Conservation (phyloP, 53 echinoderm and acorn worm genomes). For the Stichopus horrens region DNA sequence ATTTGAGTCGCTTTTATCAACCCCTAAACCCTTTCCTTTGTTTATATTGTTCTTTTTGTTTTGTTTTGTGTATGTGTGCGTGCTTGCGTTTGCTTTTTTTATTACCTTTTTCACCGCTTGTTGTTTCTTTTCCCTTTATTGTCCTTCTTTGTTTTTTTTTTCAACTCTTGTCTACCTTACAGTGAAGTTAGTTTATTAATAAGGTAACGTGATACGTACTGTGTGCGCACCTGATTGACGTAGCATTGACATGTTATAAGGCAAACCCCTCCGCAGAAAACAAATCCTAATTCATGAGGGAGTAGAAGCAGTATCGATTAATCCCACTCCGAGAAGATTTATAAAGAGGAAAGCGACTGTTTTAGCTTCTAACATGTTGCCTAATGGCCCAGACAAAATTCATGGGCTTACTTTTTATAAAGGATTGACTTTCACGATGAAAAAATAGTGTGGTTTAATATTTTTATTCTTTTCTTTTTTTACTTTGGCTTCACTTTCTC, state of each 20-base stretch:
- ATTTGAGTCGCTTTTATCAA: no score
- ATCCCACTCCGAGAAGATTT: neutral
- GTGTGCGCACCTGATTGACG: conserved; percentile 16
- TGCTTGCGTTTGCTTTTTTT: no score
- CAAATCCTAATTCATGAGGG: conserved; percentile 20
- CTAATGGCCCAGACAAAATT: neutral
- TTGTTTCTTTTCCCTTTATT: neutral
- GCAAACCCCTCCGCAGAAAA: neutral
- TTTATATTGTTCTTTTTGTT: no score
- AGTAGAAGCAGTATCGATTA: conserved; percentile 29
- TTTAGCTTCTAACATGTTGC: neutral
- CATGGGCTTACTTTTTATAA: neutral
- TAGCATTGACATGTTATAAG: conserved; percentile 12
- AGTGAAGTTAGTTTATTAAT: conserved; percentile 27
- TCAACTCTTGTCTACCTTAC: neutral
- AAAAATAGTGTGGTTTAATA: neutral
- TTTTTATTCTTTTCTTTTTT: neutral
- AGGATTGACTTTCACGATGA: neutral
- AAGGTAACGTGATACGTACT: conserved; percentile 31
- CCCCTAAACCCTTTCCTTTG: no score
- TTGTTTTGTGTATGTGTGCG: no score
- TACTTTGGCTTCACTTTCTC: neutral
- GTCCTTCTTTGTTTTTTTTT: neutral
- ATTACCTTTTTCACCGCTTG: neutral
- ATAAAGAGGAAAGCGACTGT: neutral